Percentiles rank a stretch among this genome's conserved stretches.
Evolutionary conservation across 2,888 invertebrate species (phyloP).

Genomic region (Drosophila sordidula): DNA sequence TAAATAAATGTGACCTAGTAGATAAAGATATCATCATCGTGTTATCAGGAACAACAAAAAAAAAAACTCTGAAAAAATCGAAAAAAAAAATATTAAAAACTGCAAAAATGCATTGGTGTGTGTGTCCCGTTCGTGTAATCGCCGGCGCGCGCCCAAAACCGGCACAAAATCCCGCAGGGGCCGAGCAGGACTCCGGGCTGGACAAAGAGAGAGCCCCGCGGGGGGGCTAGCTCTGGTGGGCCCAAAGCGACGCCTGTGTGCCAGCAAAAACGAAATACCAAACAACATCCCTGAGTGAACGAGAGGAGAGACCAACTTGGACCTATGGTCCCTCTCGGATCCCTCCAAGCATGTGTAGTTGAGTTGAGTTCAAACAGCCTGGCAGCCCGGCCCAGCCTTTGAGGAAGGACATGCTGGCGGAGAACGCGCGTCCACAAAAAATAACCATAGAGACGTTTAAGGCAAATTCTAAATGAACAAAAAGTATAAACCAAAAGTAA

Average conservation of each 20-base stretch:
- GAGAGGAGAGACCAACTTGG: not conserved
- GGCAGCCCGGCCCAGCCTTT: slow-evolving; percentile 3
- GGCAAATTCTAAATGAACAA: slow-evolving; percentile 81
- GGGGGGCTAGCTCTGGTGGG: slow-evolving; percentile 15
- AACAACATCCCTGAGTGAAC: slow-evolving; percentile 1
- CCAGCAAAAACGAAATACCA: not conserved
- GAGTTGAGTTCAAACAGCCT: not conserved
- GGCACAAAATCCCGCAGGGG: not conserved
- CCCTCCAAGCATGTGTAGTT: not conserved
- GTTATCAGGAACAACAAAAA: slow-evolving; percentile 65
- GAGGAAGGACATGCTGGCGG: slow-evolving; percentile 12
- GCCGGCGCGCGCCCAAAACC: slow-evolving; percentile 62
- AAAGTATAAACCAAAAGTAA: slow-evolving; percentile 55
- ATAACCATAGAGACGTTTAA: slow-evolving; percentile 82
- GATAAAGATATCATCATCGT: slow-evolving; percentile 72
- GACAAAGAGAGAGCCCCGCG: slow-evolving; percentile 9
- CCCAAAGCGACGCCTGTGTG: slow-evolving; percentile 1
- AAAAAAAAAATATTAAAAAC: slow-evolving; percentile 68
- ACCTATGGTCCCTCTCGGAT: not conserved
- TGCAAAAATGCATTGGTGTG: slow-evolving; percentile 78
- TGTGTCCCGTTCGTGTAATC: slow-evolving; percentile 83
- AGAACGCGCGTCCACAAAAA: slow-evolving; percentile 70
- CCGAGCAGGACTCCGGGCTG: slow-evolving; percentile 13
- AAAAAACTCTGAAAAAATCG: slow-evolving; percentile 62
- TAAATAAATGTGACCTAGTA: slow-evolving; percentile 79